A percentile compares a stretch with the other conserved stretches of the same genome.
Evolutionary conservation across 2,888 invertebrate genomes (phyloP).

Genomic region (Teleogryllus oceanicus): DNA sequence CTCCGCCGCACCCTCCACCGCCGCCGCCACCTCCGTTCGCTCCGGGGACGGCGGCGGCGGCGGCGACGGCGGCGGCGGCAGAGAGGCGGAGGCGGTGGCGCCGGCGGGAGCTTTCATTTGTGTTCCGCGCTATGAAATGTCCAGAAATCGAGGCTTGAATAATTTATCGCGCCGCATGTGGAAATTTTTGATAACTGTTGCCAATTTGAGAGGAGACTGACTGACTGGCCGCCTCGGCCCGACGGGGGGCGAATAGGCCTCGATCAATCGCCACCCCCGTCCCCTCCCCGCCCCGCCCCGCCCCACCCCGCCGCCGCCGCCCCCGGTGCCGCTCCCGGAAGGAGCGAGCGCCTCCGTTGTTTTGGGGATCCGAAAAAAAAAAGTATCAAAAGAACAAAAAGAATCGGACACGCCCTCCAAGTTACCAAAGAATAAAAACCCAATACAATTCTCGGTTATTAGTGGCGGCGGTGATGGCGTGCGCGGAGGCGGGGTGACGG

Average conservation of each 20-base stretch:
- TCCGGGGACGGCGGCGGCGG: background rate
- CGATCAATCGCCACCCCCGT: background rate
- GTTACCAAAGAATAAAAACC: conserved; percentile 18
- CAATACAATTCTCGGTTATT: conserved; percentile 18
- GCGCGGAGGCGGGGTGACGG: background rate
- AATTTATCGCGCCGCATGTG: background rate
- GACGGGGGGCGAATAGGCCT: background rate
- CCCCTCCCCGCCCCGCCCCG: background rate
- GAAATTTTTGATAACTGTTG: conserved; percentile 18
- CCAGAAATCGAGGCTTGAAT: conserved; percentile 18
- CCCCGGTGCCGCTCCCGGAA: background rate
- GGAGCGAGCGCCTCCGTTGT: background rate
- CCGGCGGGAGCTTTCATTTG: background rate
- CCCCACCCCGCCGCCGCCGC: background rate
- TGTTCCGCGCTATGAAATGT: background rate
- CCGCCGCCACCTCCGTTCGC: background rate
- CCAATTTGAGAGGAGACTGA: conserved; percentile 18
- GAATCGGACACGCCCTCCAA: conserved; percentile 12
- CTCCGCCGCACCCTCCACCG: too few species aligned
- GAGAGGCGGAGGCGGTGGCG: too few species aligned
- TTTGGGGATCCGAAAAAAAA: background rate
- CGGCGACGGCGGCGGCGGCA: too few species aligned
- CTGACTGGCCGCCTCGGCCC: background rate
- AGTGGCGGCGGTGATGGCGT: background rate
- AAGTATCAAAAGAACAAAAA: background rate